Conservation (phyloP, 2,888 invertebrate species). For the Ennomos fuscantarius region DNA sequence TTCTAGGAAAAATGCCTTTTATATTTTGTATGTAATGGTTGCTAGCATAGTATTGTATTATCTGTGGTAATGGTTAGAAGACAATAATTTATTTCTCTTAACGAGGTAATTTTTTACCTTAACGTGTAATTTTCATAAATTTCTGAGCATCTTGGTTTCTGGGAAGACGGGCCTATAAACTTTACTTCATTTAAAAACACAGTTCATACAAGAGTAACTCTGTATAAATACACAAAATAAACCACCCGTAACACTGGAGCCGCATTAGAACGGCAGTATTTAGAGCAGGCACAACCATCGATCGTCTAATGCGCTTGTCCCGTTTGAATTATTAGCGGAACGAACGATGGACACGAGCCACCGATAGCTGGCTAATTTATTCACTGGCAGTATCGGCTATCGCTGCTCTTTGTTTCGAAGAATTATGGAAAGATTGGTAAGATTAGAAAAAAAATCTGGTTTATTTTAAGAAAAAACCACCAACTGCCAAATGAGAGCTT, state of each 20-base stretch:
- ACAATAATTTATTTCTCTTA: too few relatives aligned
- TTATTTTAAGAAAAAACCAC: not conserved
- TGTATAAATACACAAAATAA: constrained; percentile 14
- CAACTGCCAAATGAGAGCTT: too few relatives aligned
- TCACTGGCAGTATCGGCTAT: constrained; percentile 36
- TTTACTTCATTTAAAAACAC: too few relatives aligned
- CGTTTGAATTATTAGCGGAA: constrained; percentile 44
- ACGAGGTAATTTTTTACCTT: too few relatives aligned
- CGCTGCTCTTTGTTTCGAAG: constrained; percentile 22
- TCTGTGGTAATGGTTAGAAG: too few relatives aligned
- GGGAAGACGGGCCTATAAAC: too few relatives aligned
- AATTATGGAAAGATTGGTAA: constrained; percentile 11
- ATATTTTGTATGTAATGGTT: too few relatives aligned
- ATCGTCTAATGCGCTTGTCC: constrained; percentile 45
- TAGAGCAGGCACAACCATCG: constrained; percentile 30
- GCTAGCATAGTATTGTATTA: too few relatives aligned
- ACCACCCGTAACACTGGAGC: constrained; percentile 2
- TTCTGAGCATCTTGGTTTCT: too few relatives aligned
- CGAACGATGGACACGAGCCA: constrained; percentile 46
- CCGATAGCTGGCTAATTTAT: constrained; percentile 49
- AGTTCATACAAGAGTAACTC: too few relatives aligned
- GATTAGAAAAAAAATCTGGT: not conserved
- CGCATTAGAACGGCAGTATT: constrained; percentile 21
- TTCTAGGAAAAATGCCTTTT: too few relatives aligned
- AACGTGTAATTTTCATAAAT: too few relatives aligned